Evolutionary conservation across 2,113 vertebrate species (phyloP), one percentile per base, ranked within the genome.

Genomic region (Noturus placidus): DNA sequence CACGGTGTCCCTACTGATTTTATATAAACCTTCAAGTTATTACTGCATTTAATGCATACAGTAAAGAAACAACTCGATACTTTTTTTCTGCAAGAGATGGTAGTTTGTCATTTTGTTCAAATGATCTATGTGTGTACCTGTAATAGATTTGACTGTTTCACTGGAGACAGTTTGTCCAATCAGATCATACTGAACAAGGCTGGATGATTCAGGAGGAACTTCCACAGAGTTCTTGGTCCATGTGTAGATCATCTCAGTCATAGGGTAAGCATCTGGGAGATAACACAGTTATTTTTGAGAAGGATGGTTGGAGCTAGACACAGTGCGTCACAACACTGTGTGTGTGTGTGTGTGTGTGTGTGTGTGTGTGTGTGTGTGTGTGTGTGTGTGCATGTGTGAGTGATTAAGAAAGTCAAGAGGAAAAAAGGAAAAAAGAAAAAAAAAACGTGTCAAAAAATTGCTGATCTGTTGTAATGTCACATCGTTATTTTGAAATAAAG

Each of bases 201-300:
- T 99, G 91, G 98, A 99, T 79, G 98, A 99, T 92, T 99, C 98
- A 87, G 97, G 95, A 63, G 98, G 98, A 56, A 99, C 97, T 93
- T 99, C 98, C 91, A 99, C 98, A 42, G 98, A 99, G 85, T 98
- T 94, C 92, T 99, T 99, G 88, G 97, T 99, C 98, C 98, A 99
- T 0, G 97, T 99, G 91, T 99, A 99, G 93, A 99, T 97, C 96
- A 99, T 97, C 95, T 99, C 98, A 76, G 96, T 99, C 94, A 96
- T 99, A 11, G 98, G 98, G 92, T 99, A 99, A 35, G 98, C 98
- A 96, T 99, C 98, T 99, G 95, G 88, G 86, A 92, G 83, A 67
- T 87, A 87, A 81, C 70, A 87, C n/a, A 30, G 17, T 30, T 30
- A 9, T 70, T 52, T 79, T 46, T 65, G 13, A 86, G 14, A 61